Conservation (phyloP, 2,888 invertebrate genomes). For the Drosophila yooni region DNA sequence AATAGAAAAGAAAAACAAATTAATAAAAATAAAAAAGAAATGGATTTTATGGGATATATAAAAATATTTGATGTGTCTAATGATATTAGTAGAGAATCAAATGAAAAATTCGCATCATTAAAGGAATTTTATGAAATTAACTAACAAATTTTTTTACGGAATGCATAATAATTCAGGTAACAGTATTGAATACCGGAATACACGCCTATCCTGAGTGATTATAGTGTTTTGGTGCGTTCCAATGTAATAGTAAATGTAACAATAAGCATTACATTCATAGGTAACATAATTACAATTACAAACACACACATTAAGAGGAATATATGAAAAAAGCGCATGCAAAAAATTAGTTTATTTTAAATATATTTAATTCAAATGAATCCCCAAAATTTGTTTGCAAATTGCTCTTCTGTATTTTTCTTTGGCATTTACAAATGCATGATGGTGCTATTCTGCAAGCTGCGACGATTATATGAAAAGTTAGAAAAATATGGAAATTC, state of each 20-base stretch:
- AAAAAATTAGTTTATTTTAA: conserved; percentile 33
- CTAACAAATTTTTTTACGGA: not conserved
- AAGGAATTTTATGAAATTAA: not conserved
- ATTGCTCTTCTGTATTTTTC: conserved; percentile 18
- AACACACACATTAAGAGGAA: conserved; percentile 45
- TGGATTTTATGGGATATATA: not conserved
- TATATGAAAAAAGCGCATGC: conserved; percentile 49
- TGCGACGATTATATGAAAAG: conserved; percentile 76
- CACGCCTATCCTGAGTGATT: not conserved
- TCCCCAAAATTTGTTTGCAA: conserved; percentile 15
- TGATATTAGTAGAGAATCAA: conserved; percentile 32
- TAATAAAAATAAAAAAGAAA: conserved; percentile 42
- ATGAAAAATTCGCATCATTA: conserved; percentile 16
- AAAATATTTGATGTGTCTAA: conserved; percentile 21
- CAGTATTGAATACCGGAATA: not conserved
- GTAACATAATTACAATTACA: conserved; percentile 44
- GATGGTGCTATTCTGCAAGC: conserved; percentile 85
- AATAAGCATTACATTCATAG: conserved; percentile 36
- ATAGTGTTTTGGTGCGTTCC: conserved; percentile 1
- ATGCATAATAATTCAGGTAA: not conserved
- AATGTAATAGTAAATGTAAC: conserved; percentile 27
- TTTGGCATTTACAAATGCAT: conserved; percentile 84
- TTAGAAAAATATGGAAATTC: conserved; percentile 51
- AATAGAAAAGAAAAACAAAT: conserved; percentile 43
- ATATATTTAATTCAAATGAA: conserved; percentile 21